Evolutionary conservation across 2,113 vertebrate species (phyloP).

Genomic region (Pygoscelis antarcticus): DNA sequence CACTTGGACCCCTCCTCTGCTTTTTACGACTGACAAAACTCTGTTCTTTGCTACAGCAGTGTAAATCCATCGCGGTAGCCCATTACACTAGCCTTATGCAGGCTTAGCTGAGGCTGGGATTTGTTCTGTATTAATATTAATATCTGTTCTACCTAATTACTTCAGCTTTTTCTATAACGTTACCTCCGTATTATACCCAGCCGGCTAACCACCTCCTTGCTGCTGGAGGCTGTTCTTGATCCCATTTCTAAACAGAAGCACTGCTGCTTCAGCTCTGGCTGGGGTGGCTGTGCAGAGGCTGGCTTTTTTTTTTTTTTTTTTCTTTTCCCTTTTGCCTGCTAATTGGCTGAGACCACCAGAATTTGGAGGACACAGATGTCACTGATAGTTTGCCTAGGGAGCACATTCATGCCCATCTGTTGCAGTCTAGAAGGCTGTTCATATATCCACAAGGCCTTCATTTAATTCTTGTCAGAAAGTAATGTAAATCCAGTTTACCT

Average conservation of each 20-base stretch:
- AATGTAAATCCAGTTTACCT: conserved; percentile 89
- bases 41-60: background rate
- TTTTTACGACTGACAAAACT: background rate
- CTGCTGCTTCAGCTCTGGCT: conserved; percentile 67
- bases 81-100: background rate
- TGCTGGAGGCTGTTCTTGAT: conserved; percentile 71
- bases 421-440: conserved; percentile 84
- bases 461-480: conserved; percentile 91
- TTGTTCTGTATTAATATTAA: conserved; percentile 25
- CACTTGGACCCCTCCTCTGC: background rate
- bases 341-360: conserved; percentile 88
- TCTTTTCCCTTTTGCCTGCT: conserved; percentile 63
- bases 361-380: conserved; percentile 89
- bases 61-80: background rate
- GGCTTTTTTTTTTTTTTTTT: background rate
- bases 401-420: conserved; percentile 89
- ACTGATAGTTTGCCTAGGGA: conserved; percentile 85
- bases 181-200: background rate
- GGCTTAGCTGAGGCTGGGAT: background rate
- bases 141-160: conserved; percentile 7
- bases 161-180: background rate
- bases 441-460: conserved; percentile 85
- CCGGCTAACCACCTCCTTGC: conserved; percentile 23
- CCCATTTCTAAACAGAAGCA: conserved; percentile 78
- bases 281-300: conserved; percentile 48